Evolutionary conservation across 2,888 invertebrate species (phyloP).

Genomic region (Pilophorus perplexus): DNA sequence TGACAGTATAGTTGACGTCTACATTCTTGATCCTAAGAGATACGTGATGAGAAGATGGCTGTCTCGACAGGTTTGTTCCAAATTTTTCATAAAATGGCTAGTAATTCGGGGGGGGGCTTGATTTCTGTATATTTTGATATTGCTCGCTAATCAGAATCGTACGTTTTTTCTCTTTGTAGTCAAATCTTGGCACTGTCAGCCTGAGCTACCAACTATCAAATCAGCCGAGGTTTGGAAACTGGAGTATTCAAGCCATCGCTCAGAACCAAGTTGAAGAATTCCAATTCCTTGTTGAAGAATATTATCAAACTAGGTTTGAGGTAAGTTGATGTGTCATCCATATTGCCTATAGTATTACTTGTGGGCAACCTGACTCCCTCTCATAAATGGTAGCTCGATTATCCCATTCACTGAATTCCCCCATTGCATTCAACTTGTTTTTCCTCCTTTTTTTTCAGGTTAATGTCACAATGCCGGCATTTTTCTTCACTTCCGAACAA

Average conservation of each 20-base stretch:
- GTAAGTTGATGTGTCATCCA: conserved; percentile 54
- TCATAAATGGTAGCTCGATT: too few relatives aligned
- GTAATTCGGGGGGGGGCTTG: too few relatives aligned
- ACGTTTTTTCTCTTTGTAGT: conserved; percentile 58
- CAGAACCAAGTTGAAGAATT: conserved; percentile 85
- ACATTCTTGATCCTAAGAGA: conserved; percentile 83
- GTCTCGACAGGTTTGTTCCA: conserved; percentile 67
- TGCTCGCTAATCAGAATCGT: too few relatives aligned
- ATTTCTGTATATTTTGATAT: too few relatives aligned
- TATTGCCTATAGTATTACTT: too few relatives aligned
- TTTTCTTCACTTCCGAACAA: conserved; percentile 83
- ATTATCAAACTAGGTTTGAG: conserved; percentile 92
- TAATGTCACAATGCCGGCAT: conserved; percentile 93
- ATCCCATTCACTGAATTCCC: too few relatives aligned
- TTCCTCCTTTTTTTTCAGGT: conserved; percentile 61
- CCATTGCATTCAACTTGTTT: too few relatives aligned
- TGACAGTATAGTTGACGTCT: conserved; percentile 87
- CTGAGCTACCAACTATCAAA: conserved; percentile 85
- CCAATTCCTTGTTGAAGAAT: conserved; percentile 86
- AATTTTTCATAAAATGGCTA: too few relatives aligned
- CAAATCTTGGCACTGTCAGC: conserved; percentile 90
- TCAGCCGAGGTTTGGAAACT: conserved; percentile 88
- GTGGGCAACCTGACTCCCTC: too few relatives aligned
- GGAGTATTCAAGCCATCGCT: conserved; percentile 82
- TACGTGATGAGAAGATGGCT: conserved; percentile 90